Conservation (phyloP, 1,140 invertebrate species). For the Stenopsyche tienmushanensis region DNA sequence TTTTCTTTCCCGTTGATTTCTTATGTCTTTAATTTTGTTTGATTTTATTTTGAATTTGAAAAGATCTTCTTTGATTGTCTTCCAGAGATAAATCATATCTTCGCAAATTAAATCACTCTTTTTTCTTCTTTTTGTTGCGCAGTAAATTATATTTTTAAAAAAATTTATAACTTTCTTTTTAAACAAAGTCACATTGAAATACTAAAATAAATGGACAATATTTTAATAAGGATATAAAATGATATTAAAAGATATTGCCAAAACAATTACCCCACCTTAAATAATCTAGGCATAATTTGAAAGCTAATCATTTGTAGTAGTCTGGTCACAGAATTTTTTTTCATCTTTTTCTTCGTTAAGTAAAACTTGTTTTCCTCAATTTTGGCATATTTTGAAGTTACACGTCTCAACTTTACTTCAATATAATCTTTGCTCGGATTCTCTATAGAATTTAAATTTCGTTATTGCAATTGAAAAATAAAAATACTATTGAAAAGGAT, state of each 20-base stretch:
- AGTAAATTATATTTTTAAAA: conserved; percentile 43
- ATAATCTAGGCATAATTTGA: background rate
- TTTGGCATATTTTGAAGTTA: background rate
- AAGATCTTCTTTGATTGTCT: conserved; percentile 45
- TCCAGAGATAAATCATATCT: conserved; percentile 54
- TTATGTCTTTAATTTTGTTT: background rate
- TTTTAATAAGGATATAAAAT: background rate
- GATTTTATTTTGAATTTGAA: conserved; percentile 27
- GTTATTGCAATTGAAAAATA: too few species aligned
- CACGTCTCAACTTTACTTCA: background rate
- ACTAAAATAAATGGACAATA: background rate
- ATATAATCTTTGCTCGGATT: background rate
- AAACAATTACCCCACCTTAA: background rate
- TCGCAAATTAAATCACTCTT: conserved; percentile 45
- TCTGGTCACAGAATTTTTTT: background rate
- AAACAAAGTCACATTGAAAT: conserved; percentile 31
- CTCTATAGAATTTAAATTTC: background rate
- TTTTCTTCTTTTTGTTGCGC: conserved; percentile 43
- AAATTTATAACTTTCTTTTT: conserved; percentile 40
- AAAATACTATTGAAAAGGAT: background rate
- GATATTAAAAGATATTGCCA: background rate
- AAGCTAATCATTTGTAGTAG: background rate
- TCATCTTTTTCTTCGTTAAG: background rate
- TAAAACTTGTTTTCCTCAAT: background rate
- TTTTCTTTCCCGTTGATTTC: background rate